Base-by-base conservation (phyloP, 2,888 invertebrate species). In the Monopis laevigella region DNA sequence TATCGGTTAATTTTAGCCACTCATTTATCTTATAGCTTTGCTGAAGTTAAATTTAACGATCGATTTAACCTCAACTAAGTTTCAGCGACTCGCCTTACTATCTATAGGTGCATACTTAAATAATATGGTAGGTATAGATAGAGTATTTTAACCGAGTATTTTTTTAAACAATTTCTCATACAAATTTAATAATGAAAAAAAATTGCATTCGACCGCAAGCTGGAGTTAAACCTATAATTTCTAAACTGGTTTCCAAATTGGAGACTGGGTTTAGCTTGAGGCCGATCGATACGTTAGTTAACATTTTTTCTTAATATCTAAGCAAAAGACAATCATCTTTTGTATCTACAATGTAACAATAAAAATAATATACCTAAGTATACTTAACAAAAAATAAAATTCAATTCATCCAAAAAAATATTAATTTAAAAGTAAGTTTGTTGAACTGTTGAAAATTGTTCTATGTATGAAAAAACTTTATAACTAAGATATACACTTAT, bases 181-280 rank as follows among this genome's bases (percentile, higher is more conserved):
- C n/a, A n/a, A n/a, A n/a, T n/a, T n/a, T n/a, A n/a, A n/a, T n/a
- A n/a, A n/a, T n/a, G n/a, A n/a, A n/a, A n/a, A 17, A 39, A 42
- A 39, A 35, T 27, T 19, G 30, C 42, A 21, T 32, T 41, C 66
- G 64, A 65, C 61, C 61, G 59, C 59, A 51, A 53, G 54, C 54
- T 54, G 45, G n/a, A 51, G 55, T 59, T 70, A 65, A 67, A 75
- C 77, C 73, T 80, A 72, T 80, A 80, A 80, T 80, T 78, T 78
- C 75, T 77, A 77, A 80, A 77, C 78, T 59, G 71, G 78, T 77
- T 77, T 63, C 62, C 54, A 78, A 78, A 78, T 74, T 77, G 75
- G 73, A 74, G 67, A 68, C 66, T 63, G 63, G 60, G 64, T 59
- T 58, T 58, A 51, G 72, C 77, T 66, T 49, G 58, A 55, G 70